Conservation (phyloP, 2,113 vertebrate species). For the Odobenus rosmarus region DNA sequence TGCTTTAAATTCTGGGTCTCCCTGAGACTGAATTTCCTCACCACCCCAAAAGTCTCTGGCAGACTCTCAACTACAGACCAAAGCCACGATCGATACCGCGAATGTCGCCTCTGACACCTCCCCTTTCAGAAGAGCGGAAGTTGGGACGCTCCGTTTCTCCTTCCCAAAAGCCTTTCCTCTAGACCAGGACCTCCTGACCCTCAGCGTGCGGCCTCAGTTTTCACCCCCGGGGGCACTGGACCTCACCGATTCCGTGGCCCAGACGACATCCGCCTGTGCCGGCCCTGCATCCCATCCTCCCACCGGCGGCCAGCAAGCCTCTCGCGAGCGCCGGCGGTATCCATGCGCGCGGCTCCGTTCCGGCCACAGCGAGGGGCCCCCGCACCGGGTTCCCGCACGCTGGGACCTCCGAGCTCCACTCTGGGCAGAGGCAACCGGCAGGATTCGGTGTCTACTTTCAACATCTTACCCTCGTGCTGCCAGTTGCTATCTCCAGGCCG, state of each 20-base stretch:
- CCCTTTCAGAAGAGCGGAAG: not conserved
- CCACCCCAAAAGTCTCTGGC: accelerated
- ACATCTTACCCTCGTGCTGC: accelerated
- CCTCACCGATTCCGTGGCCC: not conserved
- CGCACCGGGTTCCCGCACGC: not conserved
- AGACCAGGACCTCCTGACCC: not conserved
- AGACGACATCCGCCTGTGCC: not conserved
- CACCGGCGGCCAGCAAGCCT: not conserved
- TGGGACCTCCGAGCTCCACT: accelerated
- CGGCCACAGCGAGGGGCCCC: accelerated
- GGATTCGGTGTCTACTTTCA: accelerated
- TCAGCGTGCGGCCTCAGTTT: accelerated
- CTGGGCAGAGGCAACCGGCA: accelerated
- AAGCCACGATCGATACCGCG: accelerated
- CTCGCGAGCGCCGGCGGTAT: not conserved
- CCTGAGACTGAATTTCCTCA: not conserved
- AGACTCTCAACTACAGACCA: not conserved
- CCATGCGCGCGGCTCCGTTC: accelerated
- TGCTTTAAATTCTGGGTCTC: not conserved
- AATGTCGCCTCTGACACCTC: accelerated
- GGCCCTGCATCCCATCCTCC: not conserved
- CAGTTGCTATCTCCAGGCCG: not conserved
- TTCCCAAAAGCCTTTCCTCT: not conserved
- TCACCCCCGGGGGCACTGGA: accelerated
- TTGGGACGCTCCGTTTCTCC: not conserved